These are phyloP conservation scores for Triops longicaudatus DNA, from an alignment of 1,140 invertebrate genomes.

Conservation along the genomic window DNA sequence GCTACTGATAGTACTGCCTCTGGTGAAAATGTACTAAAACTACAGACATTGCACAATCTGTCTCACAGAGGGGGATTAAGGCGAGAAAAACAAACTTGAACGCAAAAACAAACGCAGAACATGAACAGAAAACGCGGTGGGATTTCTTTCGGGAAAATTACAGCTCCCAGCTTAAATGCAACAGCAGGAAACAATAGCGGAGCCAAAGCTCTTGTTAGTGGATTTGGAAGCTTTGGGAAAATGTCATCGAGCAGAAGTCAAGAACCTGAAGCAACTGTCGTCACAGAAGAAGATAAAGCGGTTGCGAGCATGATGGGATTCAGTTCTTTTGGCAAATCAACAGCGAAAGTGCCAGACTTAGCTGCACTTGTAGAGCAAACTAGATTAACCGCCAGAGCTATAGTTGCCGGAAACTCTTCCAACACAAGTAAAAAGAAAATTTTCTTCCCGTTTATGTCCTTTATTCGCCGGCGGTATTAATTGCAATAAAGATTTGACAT, in stretches of 20 bases:
- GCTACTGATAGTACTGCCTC: background rate
- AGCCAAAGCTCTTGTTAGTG: background rate
- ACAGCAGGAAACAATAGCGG: background rate
- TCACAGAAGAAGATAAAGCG: conserved; percentile 27
- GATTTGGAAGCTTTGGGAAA: conserved; percentile 26
- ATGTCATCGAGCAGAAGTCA: background rate
- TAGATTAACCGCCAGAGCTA: conserved; percentile 12
- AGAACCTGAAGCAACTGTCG: background rate
- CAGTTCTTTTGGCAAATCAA: conserved; percentile 34
- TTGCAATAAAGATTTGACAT: no score
- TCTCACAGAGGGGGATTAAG: background rate
- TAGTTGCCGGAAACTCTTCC: conserved; percentile 24
- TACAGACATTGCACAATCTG: no score
- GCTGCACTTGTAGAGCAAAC: conserved; percentile 33
- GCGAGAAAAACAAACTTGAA: background rate
- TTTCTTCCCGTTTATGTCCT: no score
- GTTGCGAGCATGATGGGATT: conserved; percentile 35
- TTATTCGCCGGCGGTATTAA: no score
- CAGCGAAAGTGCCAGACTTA: conserved; percentile 33
- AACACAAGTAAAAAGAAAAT: conserved; percentile 27
- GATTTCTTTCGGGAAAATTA: conserved; percentile 27
- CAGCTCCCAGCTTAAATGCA: background rate
- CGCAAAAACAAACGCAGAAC: background rate
- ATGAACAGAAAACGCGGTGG: background rate
- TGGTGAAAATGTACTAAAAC: no score